Percentiles rank a stretch among this genome's conserved stretches.
Evolutionary conservation across 2,888 invertebrate genomes (phyloP).

Genomic region (Odontothrips loti): DNA sequence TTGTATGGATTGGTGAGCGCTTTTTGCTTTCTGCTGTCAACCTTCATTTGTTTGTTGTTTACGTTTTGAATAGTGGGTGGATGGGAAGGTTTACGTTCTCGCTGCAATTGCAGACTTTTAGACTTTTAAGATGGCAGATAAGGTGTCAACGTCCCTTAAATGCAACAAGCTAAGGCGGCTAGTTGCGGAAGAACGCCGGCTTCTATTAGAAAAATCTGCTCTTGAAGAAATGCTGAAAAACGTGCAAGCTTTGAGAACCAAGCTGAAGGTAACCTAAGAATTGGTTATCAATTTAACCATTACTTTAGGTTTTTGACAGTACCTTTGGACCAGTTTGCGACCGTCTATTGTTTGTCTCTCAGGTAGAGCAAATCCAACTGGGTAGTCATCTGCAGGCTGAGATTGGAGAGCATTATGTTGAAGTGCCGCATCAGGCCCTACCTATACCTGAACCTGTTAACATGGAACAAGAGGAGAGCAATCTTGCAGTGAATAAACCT

Average conservation of each 20-base stretch:
- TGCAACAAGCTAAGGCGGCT: neutral
- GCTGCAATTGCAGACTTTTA: too few relatives aligned
- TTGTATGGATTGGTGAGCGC: too few relatives aligned
- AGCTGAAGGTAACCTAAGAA: neutral
- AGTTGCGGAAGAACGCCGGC: neutral
- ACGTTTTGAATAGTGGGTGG: too few relatives aligned
- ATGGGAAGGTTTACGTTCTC: too few relatives aligned
- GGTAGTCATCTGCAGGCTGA: neutral
- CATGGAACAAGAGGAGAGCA: neutral
- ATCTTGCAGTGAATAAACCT: neutral
- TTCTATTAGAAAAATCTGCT: neutral
- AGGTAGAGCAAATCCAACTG: conserved; percentile 1
- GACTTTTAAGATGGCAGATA: neutral
- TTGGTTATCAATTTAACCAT: neutral
- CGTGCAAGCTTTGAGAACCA: neutral
- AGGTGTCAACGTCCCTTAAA: neutral
- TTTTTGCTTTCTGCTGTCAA: too few relatives aligned
- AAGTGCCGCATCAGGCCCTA: neutral
- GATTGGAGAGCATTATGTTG: neutral
- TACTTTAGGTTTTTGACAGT: neutral
- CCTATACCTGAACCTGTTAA: neutral
- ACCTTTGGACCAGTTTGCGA: neutral
- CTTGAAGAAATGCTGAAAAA: conserved; percentile 1
- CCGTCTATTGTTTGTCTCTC: neutral
- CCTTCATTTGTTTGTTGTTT: too few relatives aligned